phyloP scores from a whole-genome alignment of 2,888 invertebrate species.

The Luffia ferchaultella region DNA sequence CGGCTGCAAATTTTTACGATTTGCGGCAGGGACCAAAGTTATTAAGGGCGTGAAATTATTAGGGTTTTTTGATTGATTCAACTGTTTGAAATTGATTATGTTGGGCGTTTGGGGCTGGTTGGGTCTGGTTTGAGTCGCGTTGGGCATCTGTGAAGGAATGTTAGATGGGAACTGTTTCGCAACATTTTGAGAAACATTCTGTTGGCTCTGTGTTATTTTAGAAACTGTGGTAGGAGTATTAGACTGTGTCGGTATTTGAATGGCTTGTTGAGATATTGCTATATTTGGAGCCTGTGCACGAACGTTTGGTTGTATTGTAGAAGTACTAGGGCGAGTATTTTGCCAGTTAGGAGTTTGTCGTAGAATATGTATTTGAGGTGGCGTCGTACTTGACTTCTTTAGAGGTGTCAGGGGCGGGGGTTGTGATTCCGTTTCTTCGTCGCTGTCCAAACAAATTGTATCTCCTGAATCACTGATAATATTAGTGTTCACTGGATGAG shows the following conservation, averaged over 20 bases:
- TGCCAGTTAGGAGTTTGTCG: background rate
- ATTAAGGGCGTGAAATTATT: background rate
- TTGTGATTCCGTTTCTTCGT: slow-evolving; percentile 30
- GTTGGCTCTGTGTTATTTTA: too few relatives aligned
- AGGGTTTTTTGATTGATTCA: background rate
- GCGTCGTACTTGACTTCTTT: too few relatives aligned
- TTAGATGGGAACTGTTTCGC: too few relatives aligned
- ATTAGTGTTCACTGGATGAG: background rate
- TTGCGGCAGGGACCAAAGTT: background rate
- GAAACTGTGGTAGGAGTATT: background rate
- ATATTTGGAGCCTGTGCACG: background rate
- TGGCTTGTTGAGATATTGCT: background rate
- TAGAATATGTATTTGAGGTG: too few relatives aligned
- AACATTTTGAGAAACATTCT: too few relatives aligned
- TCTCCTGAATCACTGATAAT: slow-evolving; percentile 2
- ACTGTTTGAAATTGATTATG: background rate
- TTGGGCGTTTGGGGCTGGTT: background rate
- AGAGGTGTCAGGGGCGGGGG: too few relatives aligned
- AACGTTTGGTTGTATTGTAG: background rate
- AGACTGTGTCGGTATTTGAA: background rate
- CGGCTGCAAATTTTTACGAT: background rate
- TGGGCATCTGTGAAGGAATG: background rate
- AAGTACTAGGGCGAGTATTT: background rate
- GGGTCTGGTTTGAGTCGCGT: background rate
- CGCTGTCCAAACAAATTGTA: slow-evolving; percentile 45